Evolutionary conservation across 2,888 invertebrate genomes (phyloP).

Genomic region (Sinohyriopsis cumingii): DNA sequence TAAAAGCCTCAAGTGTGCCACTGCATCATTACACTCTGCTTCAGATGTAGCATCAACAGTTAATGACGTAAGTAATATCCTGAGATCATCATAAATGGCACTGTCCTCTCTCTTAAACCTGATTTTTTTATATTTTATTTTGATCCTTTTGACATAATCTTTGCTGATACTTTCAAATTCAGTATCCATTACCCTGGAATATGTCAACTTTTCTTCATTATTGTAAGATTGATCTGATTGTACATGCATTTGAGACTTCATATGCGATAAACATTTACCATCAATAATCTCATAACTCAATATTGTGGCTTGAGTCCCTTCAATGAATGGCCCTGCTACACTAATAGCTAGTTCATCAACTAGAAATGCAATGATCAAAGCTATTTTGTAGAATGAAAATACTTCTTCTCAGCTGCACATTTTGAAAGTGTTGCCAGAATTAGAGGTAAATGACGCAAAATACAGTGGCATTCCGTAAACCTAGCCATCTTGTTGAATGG

Average conservation of each 20-base stretch:
- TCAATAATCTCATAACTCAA: conserved; percentile 7
- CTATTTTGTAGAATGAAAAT: conserved; percentile 28
- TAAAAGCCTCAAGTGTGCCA: conserved; percentile 2
- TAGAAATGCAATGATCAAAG: conserved; percentile 19
- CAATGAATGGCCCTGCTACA: conserved; percentile 11
- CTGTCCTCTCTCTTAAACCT: conserved; percentile 19
- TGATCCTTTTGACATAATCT: conserved; percentile 10
- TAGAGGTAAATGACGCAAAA: conserved; percentile 21
- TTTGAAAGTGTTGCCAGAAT: conserved; percentile 25
- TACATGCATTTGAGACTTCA: conserved; percentile 7
- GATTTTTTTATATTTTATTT: conserved; percentile 18
- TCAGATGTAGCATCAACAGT: conserved; percentile 2
- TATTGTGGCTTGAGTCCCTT: conserved; percentile 13
- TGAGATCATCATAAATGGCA: conserved; percentile 15
- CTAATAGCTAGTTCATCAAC: conserved; percentile 14
- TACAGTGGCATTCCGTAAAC: conserved; percentile 25
- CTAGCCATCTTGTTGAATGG: conserved; percentile 31
- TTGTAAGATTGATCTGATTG: neutral
- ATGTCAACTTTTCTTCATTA: conserved; percentile 14
- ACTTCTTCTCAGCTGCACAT: conserved; percentile 26
- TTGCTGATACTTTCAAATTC: conserved; percentile 13
- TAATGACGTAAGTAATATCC: conserved; percentile 12
- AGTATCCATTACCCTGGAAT: conserved; percentile 10
- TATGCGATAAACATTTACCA: conserved; percentile 6
- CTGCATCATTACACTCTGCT: conserved; percentile 1